These are phyloP conservation scores for Harpagus bidentatus DNA, from an alignment of 2,113 vertebrate species.

Conservation along the genomic window DNA sequence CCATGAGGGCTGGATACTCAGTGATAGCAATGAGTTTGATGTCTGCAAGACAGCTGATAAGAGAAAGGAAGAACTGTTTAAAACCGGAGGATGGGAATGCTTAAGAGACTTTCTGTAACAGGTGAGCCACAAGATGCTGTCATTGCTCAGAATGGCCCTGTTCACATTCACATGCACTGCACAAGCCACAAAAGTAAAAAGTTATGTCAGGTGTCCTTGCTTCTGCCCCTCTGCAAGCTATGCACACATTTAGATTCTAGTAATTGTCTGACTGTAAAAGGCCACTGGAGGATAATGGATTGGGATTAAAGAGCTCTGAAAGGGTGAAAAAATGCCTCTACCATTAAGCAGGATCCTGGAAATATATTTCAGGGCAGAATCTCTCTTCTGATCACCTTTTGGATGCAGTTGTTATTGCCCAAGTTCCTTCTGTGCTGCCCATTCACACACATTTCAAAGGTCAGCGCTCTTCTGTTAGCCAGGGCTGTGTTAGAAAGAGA, in stretches of 20 bases:
- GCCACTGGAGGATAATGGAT: not conserved
- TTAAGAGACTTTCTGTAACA: not conserved
- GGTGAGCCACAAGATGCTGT: not conserved
- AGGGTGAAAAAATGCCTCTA: not conserved
- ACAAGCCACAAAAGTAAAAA: not conserved
- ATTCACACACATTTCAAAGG: not conserved
- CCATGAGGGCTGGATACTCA: not conserved
- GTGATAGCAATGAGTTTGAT: not conserved
- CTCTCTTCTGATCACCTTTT: not conserved
- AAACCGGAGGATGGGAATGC: not conserved
- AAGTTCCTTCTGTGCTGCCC: not conserved
- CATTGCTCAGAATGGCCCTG: not conserved
- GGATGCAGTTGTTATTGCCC: not conserved
- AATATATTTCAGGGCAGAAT: not conserved
- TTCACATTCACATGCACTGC: not conserved
- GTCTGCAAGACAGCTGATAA: not conserved
- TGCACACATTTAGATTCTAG: not conserved
- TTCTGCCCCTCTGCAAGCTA: not conserved
- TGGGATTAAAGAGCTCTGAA: not conserved
- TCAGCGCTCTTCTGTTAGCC: not conserved
- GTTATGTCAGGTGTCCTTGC: not conserved
- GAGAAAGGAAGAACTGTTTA: not conserved
- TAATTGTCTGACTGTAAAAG: not conserved
- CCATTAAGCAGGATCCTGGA: not conserved
- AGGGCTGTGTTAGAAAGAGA: not conserved